These are phyloP conservation scores for Protobothrops flavoviridis DNA, from an alignment of 2,113 vertebrate species.

Conservation along the genomic window DNA sequence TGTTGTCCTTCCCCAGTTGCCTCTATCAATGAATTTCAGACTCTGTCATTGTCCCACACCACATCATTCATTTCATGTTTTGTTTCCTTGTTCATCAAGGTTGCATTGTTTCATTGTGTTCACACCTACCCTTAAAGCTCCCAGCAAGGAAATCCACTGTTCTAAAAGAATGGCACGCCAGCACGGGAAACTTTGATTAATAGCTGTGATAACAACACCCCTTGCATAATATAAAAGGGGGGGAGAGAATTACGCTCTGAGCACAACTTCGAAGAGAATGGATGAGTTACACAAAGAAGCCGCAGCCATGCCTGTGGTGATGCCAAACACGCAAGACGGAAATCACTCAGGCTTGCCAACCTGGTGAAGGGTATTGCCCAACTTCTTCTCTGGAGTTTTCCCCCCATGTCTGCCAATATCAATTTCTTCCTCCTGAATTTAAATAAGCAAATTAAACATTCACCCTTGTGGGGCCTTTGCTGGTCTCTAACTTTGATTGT, in stretches of 20 bases:
- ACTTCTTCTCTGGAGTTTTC: background rate
- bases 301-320: background rate
- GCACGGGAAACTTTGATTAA: background rate
- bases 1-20: background rate
- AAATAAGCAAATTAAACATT: background rate
- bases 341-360: background rate
- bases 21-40: background rate
- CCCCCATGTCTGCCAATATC: background rate
- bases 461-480: background rate
- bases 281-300: background rate
- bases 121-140: background rate
- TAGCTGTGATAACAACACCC: background rate
- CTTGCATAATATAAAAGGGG: background rate
- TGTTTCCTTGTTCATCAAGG: background rate
- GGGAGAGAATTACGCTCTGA: background rate
- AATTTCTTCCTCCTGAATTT: background rate
- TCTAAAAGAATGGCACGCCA: background rate
- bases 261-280: background rate
- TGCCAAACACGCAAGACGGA: background rate
- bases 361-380: background rate
- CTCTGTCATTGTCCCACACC: background rate
- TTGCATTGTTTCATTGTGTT: background rate
- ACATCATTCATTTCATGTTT: background rate
- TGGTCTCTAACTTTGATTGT: background rate
- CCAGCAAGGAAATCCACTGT: background rate